Evolutionary conservation across 2,888 invertebrate species (phyloP), one percentile per base, ranked within the genome.

Genomic region (Choreutis nemorana): DNA sequence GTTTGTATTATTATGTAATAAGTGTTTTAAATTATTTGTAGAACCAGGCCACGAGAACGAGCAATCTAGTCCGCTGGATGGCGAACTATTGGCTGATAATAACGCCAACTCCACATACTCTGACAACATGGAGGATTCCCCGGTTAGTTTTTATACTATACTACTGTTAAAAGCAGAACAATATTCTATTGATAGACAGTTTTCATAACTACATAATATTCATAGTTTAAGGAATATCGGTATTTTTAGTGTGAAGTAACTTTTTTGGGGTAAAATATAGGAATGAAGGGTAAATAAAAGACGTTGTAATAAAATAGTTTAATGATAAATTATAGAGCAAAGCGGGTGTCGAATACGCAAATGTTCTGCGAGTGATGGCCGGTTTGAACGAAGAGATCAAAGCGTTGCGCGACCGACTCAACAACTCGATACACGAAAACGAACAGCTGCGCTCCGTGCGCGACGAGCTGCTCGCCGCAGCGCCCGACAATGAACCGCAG

Each of bases 381-480:
- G 77, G 77, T 0, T 56, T 78, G 11, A 78, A 78, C 55, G 77
- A 77, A 27, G 77, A 78, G 61, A 75, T 78, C 43, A 61, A 61
- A 28, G 66, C 59, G 30, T 39, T 77, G 27, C 63, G 77, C 34
- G 66, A 62, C 45, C 62, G 77, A 1, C 49, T 77, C 3, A 27
- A 40, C 10, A 45, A 55, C 14, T 48, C 57, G 12, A 15, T 38
- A 11, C 44, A 45, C 1, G 75, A 72, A 53, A 62, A 55, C 51
- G 70, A 67, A 29, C 61, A 64, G 50, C 57, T 77, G 45, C 51
- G 68, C 3, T 43, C 43, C 30, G 61, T 66, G 34, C 55, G 77
- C 18, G 75, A 75, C 50, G 71, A 75, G 41, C 58, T 77, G 47
- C 55, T 75, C 23, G 71, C 68, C 15, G 62, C 60, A 33, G 54